Evolutionary conservation across 2,797 vertebrate genomes (phyloP), one percentile per base, ranked within the genome.

Genomic region (Apogon talboti): DNA sequence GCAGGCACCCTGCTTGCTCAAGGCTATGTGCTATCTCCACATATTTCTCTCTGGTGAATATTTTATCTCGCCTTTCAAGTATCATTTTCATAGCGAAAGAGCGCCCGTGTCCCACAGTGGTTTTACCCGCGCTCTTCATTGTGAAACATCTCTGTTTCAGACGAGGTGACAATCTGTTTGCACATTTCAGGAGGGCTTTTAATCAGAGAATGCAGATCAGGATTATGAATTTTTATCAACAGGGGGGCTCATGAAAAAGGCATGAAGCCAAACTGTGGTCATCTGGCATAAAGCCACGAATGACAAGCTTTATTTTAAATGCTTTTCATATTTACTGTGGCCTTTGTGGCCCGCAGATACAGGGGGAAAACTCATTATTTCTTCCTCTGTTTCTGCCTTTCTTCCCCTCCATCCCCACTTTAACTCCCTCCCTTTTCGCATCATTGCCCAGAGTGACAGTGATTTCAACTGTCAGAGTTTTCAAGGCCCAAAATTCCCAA

Each of bases 41-140:
- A 13, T 62, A 79, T 71, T 86, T 78, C 83, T 77, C 82, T 82
- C 82, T 66, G 64, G 83, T 85, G 87, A 88, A 87, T 88, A 85
- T 84, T 86, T 82, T 67, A 88, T 86, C 77, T 78, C 0, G 24
- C 57, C 86, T 90, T 88, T 90, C 82, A 87, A 88, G 83, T 80
- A 83, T 86, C 68, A 76, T 84, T 86, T 91, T 84, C 66, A 66
- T 76, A 76, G 41, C 8, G 48, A 80, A 80, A 60, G 68, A 57
- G 76, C 12, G 42, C n/a, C 66, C 0, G 69, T 66, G 63, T 81
- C 85, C 75, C 53, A 55, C 64, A 43, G 71, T 54, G 54, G 45
- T 72, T 81, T 71, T 38, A 45, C 21, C 56, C 3, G 12, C 28
- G 13, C 60, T 43, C 50, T 74, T 73, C 67, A 43, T 62, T 50